Base-by-base conservation (phyloP, 2,797 vertebrate genomes). In the Neosalanx taihuensis region DNA sequence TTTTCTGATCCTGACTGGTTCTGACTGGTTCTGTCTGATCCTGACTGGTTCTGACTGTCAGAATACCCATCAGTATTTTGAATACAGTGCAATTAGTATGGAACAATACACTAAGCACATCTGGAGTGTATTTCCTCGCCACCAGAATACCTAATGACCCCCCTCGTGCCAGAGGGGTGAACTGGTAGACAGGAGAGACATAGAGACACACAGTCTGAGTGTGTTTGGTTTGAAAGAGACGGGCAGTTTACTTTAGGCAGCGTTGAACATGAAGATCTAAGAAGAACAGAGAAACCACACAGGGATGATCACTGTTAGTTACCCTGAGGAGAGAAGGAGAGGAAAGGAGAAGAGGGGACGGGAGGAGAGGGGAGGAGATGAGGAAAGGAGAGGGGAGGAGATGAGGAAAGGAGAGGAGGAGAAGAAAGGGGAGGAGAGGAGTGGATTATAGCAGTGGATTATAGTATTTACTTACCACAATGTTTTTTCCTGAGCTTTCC, bases 71-170 rank as follows among this genome's bases (percentile, higher is more conserved):
- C 58, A 41, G 37, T 41, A 7, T 41, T 41, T 41, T 7, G 72
- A 84, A 71, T 71, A 88, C 83, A 88, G 90, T 78, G 81, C 78
- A 88, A 89, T 90, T 90, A 90, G 84, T 67, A 67, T 3, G 71
- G 70, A 81, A 83, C 71, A 81, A 86, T 92, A 26, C 23, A n/a
- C 89, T 86, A 83, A 82, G 80, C 83, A 91, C 90, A 92, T 92
- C 91, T 93, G 91, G 89, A 90, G 82, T 74, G 81, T 46, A 88
- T 92, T 92, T 91, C 46, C 79, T 76, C 31, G 70, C 76, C 83
- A 88, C 81, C 82, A 85, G 77, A 86, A 77, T 67, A 78, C 66
- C 72, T 76, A 74, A 72, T 66, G 67, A 53, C 69, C 67, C 72
- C 72, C 59, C 67, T 70, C 76, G 67, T 72, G 51, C 41, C 68